Evolutionary conservation across 2,113 vertebrate genomes (phyloP).

Genomic region (Anolis carolinensis): DNA sequence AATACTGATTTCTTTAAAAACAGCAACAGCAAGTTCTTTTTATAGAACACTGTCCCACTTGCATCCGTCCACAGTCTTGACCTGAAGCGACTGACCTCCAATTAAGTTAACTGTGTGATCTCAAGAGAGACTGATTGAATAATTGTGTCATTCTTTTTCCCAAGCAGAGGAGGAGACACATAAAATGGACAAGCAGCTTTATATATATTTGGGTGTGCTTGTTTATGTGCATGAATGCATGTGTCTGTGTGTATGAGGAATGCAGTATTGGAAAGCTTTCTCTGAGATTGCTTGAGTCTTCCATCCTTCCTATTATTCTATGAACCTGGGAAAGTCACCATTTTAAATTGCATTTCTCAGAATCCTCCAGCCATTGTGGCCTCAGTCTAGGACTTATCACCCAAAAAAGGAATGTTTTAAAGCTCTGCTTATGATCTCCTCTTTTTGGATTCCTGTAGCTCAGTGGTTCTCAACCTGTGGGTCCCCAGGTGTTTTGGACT

Average conservation of each 20-base stretch:
- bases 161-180: constrained; percentile 45
- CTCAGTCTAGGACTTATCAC: too few relatives aligned
- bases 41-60: constrained; percentile 68
- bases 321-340: too few relatives aligned
- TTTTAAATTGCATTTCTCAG: too few relatives aligned
- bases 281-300: background rate
- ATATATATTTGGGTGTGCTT: accelerated
- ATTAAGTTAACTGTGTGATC: constrained; percentile 55
- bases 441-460: background rate
- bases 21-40: constrained; percentile 54
- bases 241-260: background rate
- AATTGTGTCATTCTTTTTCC: constrained; percentile 26
- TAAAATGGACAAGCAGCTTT: background rate
- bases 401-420: too few relatives aligned
- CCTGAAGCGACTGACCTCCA: constrained; percentile 51
- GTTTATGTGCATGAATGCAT: background rate
- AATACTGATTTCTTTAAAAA: constrained; percentile 50
- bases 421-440: background rate
- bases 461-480: too few relatives aligned
- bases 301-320: too few relatives aligned
- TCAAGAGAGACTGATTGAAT: constrained; percentile 19
- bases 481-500: too few relatives aligned
- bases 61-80: constrained; percentile 52
- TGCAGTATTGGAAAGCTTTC: constrained; percentile 49
- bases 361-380: too few relatives aligned